phyloP scores from a whole-genome alignment of 1,140 invertebrate genomes.

The Drosophila sp. region DNA sequence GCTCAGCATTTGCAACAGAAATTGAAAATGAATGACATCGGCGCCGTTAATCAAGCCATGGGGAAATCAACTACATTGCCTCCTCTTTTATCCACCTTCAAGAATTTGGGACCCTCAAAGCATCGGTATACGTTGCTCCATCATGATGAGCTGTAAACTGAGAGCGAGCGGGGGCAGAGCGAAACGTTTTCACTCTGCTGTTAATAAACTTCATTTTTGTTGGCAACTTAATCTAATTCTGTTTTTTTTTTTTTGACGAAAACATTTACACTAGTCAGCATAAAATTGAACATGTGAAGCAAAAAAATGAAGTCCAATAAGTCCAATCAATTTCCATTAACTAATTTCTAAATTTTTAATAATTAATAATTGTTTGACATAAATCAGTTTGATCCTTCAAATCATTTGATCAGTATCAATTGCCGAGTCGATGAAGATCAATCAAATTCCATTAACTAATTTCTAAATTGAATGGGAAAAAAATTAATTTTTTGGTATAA shows the following conservation, averaged over 20 bases:
- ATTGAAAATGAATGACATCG: background rate
- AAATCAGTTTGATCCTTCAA: too few species aligned
- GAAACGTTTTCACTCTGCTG: conserved; percentile 27
- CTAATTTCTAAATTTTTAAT: too few species aligned
- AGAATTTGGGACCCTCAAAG: conserved; percentile 58
- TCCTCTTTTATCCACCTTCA: conserved; percentile 44
- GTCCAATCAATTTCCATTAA: too few species aligned
- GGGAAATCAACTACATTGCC: background rate
- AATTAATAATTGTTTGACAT: too few species aligned
- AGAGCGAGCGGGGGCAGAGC: background rate
- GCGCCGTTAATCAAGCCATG: background rate
- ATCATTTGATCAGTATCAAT: too few species aligned
- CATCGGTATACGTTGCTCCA: conserved; percentile 62
- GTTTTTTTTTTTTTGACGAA: background rate
- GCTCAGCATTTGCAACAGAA: background rate
- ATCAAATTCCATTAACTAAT: too few species aligned
- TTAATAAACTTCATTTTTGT: conserved; percentile 60
- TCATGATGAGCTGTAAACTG: conserved; percentile 64
- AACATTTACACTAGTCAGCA: conserved; percentile 34
- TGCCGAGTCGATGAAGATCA: too few species aligned
- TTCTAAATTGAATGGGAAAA: too few species aligned
- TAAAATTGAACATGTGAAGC: background rate
- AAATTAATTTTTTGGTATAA: too few species aligned
- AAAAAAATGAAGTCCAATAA: too few species aligned
- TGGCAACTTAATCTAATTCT: conserved; percentile 54